A percentile compares a stretch with the other conserved stretches of the same genome.
Evolutionary conservation across 2,888 invertebrate genomes (phyloP).

Genomic region (Helicoverpa assulta): DNA sequence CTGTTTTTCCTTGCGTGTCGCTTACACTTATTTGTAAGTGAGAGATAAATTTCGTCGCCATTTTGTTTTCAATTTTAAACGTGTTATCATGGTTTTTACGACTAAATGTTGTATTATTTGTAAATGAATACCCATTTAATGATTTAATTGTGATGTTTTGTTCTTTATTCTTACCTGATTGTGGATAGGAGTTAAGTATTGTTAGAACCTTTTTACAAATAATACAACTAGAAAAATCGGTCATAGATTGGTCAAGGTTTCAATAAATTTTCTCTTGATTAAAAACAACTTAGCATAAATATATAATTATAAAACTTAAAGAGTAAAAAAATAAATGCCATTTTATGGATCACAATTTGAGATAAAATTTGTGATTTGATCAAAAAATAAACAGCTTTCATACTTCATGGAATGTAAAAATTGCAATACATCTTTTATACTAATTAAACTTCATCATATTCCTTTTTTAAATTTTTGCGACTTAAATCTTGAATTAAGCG

Average conservation of each 20-base stretch:
- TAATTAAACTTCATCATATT: background rate
- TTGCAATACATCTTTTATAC: background rate
- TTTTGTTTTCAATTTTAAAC: conserved; percentile 32
- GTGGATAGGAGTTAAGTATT: background rate
- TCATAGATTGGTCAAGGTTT: background rate
- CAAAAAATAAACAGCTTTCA: background rate
- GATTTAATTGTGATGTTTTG: background rate
- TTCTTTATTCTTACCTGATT: background rate
- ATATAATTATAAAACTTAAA: conserved; percentile 24
- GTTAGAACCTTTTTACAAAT: conserved; percentile 1
- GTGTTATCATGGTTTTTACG: background rate
- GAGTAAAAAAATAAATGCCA: conserved; percentile 44
- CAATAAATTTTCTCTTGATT: background rate
- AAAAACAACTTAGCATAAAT: conserved; percentile 30
- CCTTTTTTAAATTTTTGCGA: too few relatives aligned
- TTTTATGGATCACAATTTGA: conserved; percentile 41
- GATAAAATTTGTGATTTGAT: conserved; percentile 28
- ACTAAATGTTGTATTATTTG: conserved; percentile 28
- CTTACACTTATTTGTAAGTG: background rate
- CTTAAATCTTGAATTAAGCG: conserved; percentile 28
- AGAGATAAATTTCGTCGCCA: background rate
- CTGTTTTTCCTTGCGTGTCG: conserved; percentile 11
- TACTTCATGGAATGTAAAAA: conserved; percentile 34
- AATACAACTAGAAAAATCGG: conserved; percentile 12
- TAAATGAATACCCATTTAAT: background rate